Evolutionary conservation across 1,140 invertebrate genomes (phyloP).

Genomic region (Uloborus diversus): DNA sequence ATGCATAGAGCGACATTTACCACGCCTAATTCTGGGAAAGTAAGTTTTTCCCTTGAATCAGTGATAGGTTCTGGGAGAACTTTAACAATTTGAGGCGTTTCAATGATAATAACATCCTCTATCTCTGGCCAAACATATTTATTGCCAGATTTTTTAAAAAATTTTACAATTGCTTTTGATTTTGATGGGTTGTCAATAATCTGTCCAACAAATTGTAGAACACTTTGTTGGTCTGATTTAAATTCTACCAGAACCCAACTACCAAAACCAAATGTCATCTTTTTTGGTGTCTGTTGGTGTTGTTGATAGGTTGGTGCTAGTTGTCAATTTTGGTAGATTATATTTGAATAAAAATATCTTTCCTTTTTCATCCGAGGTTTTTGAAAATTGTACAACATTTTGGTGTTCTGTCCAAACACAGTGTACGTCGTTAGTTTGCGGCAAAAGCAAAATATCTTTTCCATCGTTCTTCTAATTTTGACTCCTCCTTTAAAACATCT

Average conservation of each 20-base stretch:
- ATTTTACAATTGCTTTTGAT: neutral
- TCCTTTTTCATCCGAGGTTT: neutral
- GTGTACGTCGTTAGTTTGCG: neutral
- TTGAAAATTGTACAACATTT: neutral
- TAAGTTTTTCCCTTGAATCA: neutral
- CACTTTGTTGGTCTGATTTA: neutral
- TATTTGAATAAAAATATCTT: neutral
- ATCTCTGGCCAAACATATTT: neutral
- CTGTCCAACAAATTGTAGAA: neutral
- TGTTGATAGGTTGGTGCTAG: neutral
- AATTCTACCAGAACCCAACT: neutral
- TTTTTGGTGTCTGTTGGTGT: neutral
- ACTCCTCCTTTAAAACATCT: too few species aligned
- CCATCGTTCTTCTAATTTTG: neutral
- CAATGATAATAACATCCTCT: neutral
- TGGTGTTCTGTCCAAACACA: neutral
- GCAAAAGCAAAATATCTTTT: neutral
- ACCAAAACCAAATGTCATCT: neutral
- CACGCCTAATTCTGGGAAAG: neutral
- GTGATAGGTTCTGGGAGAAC: neutral
- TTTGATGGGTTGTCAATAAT: neutral
- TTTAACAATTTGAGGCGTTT: neutral
- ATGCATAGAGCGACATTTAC: neutral
- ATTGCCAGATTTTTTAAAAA: neutral
- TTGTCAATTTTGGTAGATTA: neutral